Conservation (phyloP, 2,113 vertebrate species). For the Tyrannus savana region DNA sequence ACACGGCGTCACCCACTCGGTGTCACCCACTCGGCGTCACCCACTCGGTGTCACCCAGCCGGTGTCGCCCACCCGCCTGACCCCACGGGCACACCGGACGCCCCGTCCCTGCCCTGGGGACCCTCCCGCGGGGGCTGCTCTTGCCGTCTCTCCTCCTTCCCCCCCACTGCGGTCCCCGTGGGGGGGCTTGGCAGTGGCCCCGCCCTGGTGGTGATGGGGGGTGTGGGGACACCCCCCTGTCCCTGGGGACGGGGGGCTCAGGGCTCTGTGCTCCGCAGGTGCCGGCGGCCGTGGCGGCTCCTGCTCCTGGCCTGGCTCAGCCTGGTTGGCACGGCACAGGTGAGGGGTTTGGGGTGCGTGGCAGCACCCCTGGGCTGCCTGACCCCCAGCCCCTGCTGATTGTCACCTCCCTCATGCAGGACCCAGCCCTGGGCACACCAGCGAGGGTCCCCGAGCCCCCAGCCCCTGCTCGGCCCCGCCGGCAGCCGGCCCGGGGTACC, state of each 20-base stretch:
- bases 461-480: background rate
- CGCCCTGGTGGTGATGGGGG: no score
- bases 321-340: constrained; percentile 6
- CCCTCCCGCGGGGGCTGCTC: background rate
- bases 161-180: background rate
- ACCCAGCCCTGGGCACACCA: background rate
- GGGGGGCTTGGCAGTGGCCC: background rate
- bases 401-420: background rate
- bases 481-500: background rate
- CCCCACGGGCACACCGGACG: background rate
- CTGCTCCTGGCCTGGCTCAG: constrained; percentile 59
- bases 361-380: background rate
- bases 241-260: background rate
- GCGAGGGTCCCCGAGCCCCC: background rate
- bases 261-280: background rate
- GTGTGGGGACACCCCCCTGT: background rate
- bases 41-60: background rate
- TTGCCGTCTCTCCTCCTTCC: no score
- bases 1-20: background rate
- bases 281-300: background rate
- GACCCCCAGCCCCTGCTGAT: accelerated
- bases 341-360: background rate
- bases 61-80: background rate
- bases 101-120: accelerated
- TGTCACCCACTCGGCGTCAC: background rate